These are phyloP conservation scores for Melopsittacus undulatus DNA, from an alignment of 2,797 vertebrate genomes.

Conservation along the genomic window DNA sequence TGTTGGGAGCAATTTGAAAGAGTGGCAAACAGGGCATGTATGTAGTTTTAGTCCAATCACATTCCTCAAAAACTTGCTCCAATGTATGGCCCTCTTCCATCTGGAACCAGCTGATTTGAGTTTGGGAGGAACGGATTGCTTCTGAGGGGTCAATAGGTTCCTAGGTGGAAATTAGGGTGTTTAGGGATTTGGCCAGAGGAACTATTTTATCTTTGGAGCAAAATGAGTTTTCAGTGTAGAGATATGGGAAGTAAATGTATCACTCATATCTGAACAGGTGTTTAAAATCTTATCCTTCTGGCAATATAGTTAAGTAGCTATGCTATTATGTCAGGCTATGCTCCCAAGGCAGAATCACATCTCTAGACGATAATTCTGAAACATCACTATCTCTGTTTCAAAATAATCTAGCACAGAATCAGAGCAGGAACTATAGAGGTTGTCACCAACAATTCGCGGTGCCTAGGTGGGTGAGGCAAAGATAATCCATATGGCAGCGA, in stretches of 20 bases:
- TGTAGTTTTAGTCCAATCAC: background rate
- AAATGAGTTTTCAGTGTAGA: constrained; percentile 51
- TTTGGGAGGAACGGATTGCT: background rate
- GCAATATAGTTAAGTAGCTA: background rate
- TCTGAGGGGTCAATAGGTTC: background rate
- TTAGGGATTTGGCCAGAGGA: background rate
- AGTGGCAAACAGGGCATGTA: background rate
- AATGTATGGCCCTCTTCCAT: background rate
- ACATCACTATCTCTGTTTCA: constrained; percentile 11
- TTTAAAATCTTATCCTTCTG: constrained; percentile 40
- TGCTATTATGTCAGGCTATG: background rate
- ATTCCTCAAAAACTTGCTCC: background rate
- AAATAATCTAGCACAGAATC: constrained; percentile 44
- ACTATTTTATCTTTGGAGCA: background rate
- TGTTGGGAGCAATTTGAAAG: background rate
- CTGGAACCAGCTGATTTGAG: constrained; percentile 28
- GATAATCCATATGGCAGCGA: constrained; percentile 42
- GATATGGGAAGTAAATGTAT: constrained; percentile 40
- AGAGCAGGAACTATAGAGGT: constrained; percentile 3
- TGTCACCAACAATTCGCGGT: constrained; percentile 36
- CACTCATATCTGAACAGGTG: constrained; percentile 31
- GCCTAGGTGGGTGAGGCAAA: constrained; percentile 37
- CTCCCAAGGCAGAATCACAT: constrained; percentile 4
- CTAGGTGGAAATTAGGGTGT: background rate
- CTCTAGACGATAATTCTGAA: background rate